Base-by-base conservation (phyloP, 35 echinoderm and acorn worm genomes). In the Apostichopus japonicus region DNA sequence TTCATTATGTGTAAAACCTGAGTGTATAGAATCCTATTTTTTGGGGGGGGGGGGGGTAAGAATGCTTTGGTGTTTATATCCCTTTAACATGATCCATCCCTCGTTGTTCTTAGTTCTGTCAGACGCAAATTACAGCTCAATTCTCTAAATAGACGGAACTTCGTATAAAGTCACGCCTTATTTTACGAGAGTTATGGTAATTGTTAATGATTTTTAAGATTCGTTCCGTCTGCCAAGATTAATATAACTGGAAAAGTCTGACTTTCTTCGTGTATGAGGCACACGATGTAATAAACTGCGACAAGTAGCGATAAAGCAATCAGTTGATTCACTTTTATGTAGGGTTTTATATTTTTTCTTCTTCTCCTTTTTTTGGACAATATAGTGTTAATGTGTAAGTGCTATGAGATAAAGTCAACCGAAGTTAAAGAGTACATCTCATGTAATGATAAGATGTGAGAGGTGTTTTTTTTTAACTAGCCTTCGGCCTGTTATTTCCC, bases 161-260 rank as follows among this genome's bases (percentile, higher is more conserved):
- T 75, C 16, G 17, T 75, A 23, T 75, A n/a, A 75, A 75, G 71
- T 75, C 71, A 75, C 71, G 71, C 71, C 71, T 75, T 75, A 75
- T 23, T 75, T 75, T 75, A 23, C 4, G 71, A n/a, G 71, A 75
- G 71, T 75, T n/a, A 75, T 75, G 71, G 71, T 19, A 75, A 75
- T 23, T 75, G 71, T 75, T 23, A 75, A 21, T 7, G 71, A 23
- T 23, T 75, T 75, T 75, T 19, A 21, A 23, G 7, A 19, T 75
- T 75, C 71, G 71, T 75, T 75, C 71, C 15, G n/a, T 75, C 71
- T 75, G 71, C 71, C 71, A 75, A 23, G 71, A 75, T 75, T 75
- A 75, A 75, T 75, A 75, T 21, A 75, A 7, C 71, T 75, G 17
- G 17, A 19, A 21, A 19, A 75, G 17, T 75, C 14, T 75, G 71